A percentile compares a stretch with the other conserved stretches of the same genome.
phyloP scores from a whole-genome alignment of 2,888 invertebrate genomes.

The Lithophane semibrunnea region DNA sequence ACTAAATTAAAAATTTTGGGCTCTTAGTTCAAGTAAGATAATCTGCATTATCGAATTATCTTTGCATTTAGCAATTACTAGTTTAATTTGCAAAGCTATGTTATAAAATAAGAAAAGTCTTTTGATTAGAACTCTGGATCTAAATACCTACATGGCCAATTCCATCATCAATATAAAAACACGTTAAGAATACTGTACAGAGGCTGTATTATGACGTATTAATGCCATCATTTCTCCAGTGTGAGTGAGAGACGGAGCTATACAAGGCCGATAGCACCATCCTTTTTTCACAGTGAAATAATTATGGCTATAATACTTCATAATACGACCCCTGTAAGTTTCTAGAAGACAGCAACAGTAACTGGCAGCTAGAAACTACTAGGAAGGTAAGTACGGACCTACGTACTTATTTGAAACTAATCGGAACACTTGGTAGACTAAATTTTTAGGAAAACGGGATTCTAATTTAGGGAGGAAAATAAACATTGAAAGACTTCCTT shows the following conservation, averaged over 20 bases:
- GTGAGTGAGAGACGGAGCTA: too few relatives aligned
- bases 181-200: background rate
- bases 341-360: slow-evolving; percentile 2
- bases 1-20: background rate
- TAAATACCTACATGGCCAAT: background rate
- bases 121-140: background rate
- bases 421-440: background rate
- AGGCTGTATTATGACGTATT: too few relatives aligned
- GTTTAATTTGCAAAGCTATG: background rate
- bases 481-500: background rate
- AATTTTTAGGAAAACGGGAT: background rate
- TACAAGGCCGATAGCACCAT: too few relatives aligned
- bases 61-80: slow-evolving; percentile 13
- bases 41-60: background rate
- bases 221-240: too few relatives aligned
- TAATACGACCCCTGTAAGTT: too few relatives aligned
- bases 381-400: too few relatives aligned
- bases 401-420: too few relatives aligned
- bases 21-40: slow-evolving; percentile 1
- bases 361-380: background rate
- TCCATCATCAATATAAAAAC: background rate
- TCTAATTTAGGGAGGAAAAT: background rate
- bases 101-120: background rate
- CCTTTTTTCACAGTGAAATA: too few relatives aligned
- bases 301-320: too few relatives aligned